phyloP scores from a whole-genome alignment of 2,888 invertebrate species.

The Nomada lathburiana region DNA sequence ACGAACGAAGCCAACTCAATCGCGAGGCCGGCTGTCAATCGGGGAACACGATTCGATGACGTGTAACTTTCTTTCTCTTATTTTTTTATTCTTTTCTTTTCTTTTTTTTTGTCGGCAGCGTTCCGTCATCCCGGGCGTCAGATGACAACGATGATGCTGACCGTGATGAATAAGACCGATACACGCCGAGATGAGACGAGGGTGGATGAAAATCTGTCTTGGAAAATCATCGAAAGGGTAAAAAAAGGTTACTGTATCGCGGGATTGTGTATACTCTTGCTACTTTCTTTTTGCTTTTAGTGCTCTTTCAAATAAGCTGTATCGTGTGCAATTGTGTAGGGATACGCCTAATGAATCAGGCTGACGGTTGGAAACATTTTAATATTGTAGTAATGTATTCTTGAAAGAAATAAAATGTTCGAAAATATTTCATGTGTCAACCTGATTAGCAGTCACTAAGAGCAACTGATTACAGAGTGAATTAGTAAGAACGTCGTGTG shows the following conservation, averaged over 20 bases:
- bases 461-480: constrained; percentile 32
- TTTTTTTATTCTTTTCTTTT: constrained; percentile 10
- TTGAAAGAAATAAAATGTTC: neutral
- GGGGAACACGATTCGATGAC: constrained; percentile 58
- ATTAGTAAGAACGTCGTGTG: constrained; percentile 52
- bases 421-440: constrained; percentile 10
- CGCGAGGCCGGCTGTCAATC: constrained; percentile 77
- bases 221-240: constrained; percentile 14
- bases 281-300: neutral
- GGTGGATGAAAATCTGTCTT: constrained; percentile 38
- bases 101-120: neutral
- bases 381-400: neutral
- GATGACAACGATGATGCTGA: constrained; percentile 18
- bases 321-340: constrained; percentile 33
- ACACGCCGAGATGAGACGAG: constrained; percentile 59
- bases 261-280: neutral
- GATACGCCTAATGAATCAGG: constrained; percentile 6
- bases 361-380: constrained; percentile 11
- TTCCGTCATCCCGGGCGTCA: constrained; percentile 21
- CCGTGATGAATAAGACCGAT: constrained; percentile 32
- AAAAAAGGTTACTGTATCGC: neutral
- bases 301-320: constrained; percentile 10
- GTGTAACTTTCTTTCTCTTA: constrained; percentile 21
- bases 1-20: constrained; percentile 84
- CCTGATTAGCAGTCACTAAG: constrained; percentile 10